Percentiles rank a stretch among this genome's conserved stretches.
Evolutionary conservation across 1,140 invertebrate genomes (phyloP).

Genomic region (Nixonia krombeini): DNA sequence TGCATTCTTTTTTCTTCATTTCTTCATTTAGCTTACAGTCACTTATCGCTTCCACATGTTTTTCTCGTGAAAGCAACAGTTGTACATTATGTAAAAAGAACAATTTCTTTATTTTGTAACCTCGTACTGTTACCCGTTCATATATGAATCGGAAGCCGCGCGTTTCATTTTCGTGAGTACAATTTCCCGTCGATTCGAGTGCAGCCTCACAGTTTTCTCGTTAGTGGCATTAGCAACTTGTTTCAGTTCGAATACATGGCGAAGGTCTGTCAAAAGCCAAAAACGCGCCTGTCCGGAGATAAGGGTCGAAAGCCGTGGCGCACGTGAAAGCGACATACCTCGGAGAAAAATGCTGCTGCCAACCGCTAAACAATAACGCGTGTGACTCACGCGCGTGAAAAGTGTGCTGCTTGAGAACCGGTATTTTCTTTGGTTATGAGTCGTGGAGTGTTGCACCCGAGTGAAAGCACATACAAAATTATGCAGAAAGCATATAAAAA

Average conservation of each 20-base stretch:
- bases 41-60: background rate
- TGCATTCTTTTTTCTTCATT: too few species aligned
- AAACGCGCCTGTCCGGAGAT: background rate
- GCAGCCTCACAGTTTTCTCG: background rate
- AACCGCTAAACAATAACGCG: background rate
- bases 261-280: slow-evolving; percentile 1
- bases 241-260: background rate
- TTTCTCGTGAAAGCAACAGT: background rate
- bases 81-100: background rate
- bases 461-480: background rate
- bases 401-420: too few species aligned
- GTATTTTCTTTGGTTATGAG: too few species aligned
- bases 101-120: too few species aligned
- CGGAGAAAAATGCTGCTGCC: background rate
- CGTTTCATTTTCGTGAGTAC: background rate
- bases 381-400: background rate
- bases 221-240: background rate
- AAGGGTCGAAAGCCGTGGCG: background rate
- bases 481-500: background rate
- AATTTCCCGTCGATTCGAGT: background rate
- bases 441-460: background rate
- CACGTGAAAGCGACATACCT: too few species aligned
- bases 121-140: background rate
- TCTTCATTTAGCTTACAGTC: background rate
- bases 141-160: background rate